Evolutionary conservation across 2,113 vertebrate species (phyloP).

Genomic region (Urocynchramus pylzowi): DNA sequence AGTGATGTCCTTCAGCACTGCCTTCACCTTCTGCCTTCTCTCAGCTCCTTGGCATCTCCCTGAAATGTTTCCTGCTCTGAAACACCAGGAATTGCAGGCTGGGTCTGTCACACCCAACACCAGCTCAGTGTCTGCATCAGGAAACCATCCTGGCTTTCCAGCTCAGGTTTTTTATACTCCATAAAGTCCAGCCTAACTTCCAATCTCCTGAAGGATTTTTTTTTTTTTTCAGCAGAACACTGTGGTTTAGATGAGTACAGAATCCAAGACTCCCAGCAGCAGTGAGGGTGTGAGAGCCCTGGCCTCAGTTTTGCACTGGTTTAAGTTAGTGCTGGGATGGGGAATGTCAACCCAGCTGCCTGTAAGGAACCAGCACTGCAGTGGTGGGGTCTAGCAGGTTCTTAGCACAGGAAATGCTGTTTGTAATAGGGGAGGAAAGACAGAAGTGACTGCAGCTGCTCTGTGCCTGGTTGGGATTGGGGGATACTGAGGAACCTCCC

Average conservation of each 20-base stretch:
- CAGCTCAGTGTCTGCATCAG: neutral
- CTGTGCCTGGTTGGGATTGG: fast-evolving
- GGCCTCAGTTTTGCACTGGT: neutral
- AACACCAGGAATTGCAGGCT: neutral
- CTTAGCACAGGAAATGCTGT: fast-evolving
- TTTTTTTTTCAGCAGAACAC: neutral
- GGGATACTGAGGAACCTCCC: fast-evolving
- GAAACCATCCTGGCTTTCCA: neutral
- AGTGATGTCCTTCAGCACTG: fast-evolving
- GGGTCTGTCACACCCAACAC: neutral
- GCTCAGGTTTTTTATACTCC: fast-evolving
- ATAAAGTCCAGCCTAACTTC: fast-evolving
- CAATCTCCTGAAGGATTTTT: too few relatives aligned
- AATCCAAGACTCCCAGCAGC: fast-evolving
- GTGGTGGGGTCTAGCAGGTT: fast-evolving
- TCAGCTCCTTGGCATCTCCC: neutral
- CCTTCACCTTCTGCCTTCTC: neutral
- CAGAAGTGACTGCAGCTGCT: neutral
- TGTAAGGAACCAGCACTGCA: fast-evolving
- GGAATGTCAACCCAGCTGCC: neutral
- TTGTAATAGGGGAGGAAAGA: fast-evolving
- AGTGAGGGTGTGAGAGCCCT: neutral
- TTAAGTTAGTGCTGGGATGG: fast-evolving
- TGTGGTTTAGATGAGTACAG: neutral
- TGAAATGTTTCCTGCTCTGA: neutral